These are phyloP conservation scores for Monodelphis domestica DNA, from an alignment of 2,797 vertebrate genomes.

Conservation along the genomic window DNA sequence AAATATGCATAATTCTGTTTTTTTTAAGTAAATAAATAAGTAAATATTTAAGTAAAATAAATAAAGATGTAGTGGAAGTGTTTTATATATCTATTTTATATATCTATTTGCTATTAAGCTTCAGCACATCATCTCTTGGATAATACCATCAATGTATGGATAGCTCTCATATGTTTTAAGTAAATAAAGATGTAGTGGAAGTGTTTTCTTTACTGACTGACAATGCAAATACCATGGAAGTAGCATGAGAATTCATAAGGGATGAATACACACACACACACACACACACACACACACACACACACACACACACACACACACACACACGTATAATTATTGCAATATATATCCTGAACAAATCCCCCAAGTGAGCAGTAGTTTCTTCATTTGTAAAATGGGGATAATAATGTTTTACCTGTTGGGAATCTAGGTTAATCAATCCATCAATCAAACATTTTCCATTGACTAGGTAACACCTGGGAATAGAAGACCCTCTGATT, in stretches of 20 bases:
- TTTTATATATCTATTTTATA: too few species aligned
- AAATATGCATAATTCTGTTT: not conserved
- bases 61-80: not conserved
- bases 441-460: not conserved
- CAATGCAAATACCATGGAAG: not conserved
- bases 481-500: not conserved
- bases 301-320: too few species aligned
- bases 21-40: too few species aligned
- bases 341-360: too few species aligned
- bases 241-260: not conserved
- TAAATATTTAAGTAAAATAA: too few species aligned
- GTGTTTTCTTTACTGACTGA: not conserved
- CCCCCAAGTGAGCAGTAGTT: conserved; percentile 18
- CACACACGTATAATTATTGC: too few species aligned
- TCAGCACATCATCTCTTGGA: too few species aligned
- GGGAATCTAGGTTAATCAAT: not conserved
- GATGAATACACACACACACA: not conserved
- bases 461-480: not conserved
- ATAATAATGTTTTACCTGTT: not conserved
- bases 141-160: too few species aligned
- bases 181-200: not conserved
- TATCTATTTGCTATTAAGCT: too few species aligned
- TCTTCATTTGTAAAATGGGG: conserved; percentile 44
- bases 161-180: too few species aligned
- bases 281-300: too few species aligned